Conservation (phyloP, 2,797 vertebrate species). For the Syndactyla subalaris region DNA sequence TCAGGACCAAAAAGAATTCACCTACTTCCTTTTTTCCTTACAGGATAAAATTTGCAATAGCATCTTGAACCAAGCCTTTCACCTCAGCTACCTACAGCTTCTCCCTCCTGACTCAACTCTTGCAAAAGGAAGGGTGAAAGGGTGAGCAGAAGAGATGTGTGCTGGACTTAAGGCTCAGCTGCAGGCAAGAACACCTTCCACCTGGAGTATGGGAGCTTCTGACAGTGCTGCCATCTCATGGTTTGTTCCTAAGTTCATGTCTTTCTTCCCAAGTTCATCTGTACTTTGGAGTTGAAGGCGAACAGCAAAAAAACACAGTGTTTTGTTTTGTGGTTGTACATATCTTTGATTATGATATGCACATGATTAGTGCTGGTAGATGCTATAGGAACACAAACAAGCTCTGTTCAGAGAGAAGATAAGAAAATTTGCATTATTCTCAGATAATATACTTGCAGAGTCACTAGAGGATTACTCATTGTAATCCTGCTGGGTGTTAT, state of each 20-base stretch:
- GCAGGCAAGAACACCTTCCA: neutral
- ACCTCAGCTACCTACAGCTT: neutral
- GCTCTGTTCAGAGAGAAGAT: neutral
- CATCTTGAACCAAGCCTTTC: neutral
- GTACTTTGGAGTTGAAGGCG: neutral
- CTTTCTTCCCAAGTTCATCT: neutral
- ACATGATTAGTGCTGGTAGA: neutral
- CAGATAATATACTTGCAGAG: neutral
- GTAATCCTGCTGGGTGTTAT: constrained; percentile 3
- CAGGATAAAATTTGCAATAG: neutral
- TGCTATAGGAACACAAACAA: neutral
- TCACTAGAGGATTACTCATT: neutral
- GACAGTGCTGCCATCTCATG: neutral
- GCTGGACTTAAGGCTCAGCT: neutral
- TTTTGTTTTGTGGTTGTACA: neutral
- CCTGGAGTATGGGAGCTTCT: neutral
- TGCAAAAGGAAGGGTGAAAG: neutral
- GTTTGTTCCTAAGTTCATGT: neutral
- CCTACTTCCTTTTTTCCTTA: neutral
- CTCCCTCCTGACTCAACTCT: neutral
- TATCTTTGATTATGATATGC: neutral
- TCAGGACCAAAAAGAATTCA: neutral
- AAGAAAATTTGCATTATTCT: constrained; percentile 11
- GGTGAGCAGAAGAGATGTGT: neutral
- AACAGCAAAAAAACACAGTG: neutral